phyloP scores from a whole-genome alignment of 2,888 invertebrate genomes.

The Phorcus lineatus region DNA sequence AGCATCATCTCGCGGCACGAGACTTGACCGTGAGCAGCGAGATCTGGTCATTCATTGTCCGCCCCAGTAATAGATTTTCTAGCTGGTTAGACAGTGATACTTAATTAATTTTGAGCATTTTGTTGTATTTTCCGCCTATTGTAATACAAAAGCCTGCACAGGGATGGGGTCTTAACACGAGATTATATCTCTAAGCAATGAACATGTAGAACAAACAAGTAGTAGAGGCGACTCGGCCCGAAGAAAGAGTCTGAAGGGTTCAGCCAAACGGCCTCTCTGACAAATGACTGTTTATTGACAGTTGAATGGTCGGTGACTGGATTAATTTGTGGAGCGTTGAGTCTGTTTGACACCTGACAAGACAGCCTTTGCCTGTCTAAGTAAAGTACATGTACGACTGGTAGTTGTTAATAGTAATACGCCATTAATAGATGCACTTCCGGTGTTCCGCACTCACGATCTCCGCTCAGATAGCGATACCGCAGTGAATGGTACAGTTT shows the following conservation, averaged over 20 bases:
- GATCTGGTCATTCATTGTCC: constrained; percentile 22
- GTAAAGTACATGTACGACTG: background rate
- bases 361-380: constrained; percentile 18
- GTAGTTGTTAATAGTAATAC: constrained; percentile 17
- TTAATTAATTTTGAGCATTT: constrained; percentile 35
- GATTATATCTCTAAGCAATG: constrained; percentile 26
- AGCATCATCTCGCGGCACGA: constrained; percentile 22
- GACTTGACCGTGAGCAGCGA: constrained; percentile 26
- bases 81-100: constrained; percentile 25
- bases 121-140: constrained; percentile 31
- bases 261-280: background rate
- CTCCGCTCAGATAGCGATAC: background rate
- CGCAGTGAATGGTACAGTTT: background rate
- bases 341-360: constrained; percentile 30
- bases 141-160: constrained; percentile 9
- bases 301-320: constrained; percentile 28
- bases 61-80: constrained; percentile 29
- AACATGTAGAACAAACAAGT: constrained; percentile 20
- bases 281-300: constrained; percentile 34
- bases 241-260: background rate
- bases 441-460: background rate
- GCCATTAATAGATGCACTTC: constrained; percentile 7
- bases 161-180: constrained; percentile 25
- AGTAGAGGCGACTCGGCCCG: background rate
- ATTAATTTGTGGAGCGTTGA: constrained; percentile 29